Evolutionary conservation across 1,140 invertebrate genomes (phyloP).

Genomic region (Trichonephila clavata): DNA sequence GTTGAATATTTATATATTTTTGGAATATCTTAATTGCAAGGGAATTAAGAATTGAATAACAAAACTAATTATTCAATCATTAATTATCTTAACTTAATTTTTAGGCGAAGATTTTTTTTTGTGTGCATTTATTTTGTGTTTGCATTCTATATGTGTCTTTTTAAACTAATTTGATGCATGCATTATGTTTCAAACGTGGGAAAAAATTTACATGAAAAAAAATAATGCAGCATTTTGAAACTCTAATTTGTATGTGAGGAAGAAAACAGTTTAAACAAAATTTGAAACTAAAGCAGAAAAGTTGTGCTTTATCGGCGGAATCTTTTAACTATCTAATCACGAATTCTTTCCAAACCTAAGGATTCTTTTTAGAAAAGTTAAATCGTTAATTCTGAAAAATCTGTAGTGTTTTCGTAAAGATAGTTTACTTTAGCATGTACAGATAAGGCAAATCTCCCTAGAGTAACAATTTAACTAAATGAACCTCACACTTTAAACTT

Average conservation of each 20-base stretch:
- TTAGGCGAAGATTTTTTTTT: neutral
- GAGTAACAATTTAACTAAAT: neutral
- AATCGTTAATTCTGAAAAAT: neutral
- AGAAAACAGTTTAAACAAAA: no score
- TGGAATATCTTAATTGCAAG: neutral
- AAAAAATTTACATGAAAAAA: no score
- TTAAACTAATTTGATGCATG: no score
- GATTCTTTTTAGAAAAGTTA: neutral
- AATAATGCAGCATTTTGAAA: no score
- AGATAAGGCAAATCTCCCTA: neutral
- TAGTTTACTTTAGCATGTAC: neutral
- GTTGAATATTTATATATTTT: constrained; percentile 1
- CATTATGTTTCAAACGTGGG: no score
- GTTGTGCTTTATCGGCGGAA: no score
- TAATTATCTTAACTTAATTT: neutral
- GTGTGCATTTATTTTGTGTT: neutral
- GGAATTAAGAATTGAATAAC: neutral
- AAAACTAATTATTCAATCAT: neutral
- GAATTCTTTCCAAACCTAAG: neutral
- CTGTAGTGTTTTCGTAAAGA: neutral
- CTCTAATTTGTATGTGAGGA: no score
- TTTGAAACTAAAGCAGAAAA: no score
- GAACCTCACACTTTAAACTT: neutral
- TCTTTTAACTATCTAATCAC: neutral
- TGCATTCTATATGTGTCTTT: neutral